phyloP scores from a whole-genome alignment of 1,140 invertebrate genomes.

The Archivesica marissinica region DNA sequence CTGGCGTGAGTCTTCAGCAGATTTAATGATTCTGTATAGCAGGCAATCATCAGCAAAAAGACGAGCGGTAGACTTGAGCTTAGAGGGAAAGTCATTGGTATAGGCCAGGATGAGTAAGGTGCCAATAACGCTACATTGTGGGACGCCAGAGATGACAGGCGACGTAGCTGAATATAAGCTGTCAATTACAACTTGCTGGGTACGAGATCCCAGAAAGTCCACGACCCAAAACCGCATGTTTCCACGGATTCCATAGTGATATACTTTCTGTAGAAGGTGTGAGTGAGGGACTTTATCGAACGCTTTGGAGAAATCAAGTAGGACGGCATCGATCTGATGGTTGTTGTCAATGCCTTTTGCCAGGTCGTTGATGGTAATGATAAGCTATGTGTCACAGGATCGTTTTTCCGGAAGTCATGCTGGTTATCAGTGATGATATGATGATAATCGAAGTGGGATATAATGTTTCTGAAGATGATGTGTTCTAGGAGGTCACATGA shows the following conservation, averaged over 20 bases:
- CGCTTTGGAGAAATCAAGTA: conserved; percentile 38
- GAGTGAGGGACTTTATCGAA: conserved; percentile 20
- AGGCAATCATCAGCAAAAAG: too few species aligned
- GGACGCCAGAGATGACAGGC: too few species aligned
- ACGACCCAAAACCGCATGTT: not conserved
- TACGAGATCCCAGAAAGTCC: too few species aligned
- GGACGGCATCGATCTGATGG: conserved; percentile 10
- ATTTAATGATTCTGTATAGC: too few species aligned
- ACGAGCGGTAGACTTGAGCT: too few species aligned
- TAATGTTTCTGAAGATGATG: conserved; percentile 34
- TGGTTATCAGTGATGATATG: conserved; percentile 34
- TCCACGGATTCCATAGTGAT: conserved; percentile 26
- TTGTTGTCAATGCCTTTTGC: not conserved
- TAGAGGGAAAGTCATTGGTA: too few species aligned
- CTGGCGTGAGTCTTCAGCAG: too few species aligned
- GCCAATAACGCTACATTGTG: too few species aligned
- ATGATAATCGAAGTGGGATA: conserved; percentile 30
- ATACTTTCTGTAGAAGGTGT: conserved; percentile 3
- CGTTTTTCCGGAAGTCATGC: conserved; percentile 23
- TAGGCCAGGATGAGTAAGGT: too few species aligned
- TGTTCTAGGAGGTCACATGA: not conserved
- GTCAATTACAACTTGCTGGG: too few species aligned
- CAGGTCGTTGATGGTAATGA: not conserved
- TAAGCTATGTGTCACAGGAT: conserved; percentile 36
- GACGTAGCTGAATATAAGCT: too few species aligned